Evolutionary conservation across 2,797 vertebrate species (phyloP).

Genomic region (Botia kubotai): DNA sequence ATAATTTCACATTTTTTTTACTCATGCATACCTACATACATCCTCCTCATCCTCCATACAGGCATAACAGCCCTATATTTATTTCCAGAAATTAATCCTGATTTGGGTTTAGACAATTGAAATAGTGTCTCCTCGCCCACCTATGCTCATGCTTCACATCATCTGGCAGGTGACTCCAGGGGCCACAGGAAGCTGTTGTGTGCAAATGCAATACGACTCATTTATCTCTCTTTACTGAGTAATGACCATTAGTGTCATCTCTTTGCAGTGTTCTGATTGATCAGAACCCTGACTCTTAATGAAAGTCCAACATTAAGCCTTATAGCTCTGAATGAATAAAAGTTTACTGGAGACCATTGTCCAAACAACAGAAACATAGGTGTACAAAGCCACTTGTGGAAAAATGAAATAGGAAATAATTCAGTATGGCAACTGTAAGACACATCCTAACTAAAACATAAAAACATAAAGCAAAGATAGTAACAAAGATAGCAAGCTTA

Average conservation of each 20-base stretch:
- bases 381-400: neutral
- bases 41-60: neutral
- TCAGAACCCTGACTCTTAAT: slow-evolving; percentile 16
- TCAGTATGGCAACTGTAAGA: neutral
- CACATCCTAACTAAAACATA: too few relatives aligned
- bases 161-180: neutral
- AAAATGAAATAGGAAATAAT: neutral
- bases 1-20: slow-evolving; percentile 11
- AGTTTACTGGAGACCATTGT: too few relatives aligned
- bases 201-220: neutral
- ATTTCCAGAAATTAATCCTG: slow-evolving; percentile 7
- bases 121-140: slow-evolving; percentile 20
- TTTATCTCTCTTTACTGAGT: slow-evolving; percentile 42
- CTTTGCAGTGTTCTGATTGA: slow-evolving; percentile 32
- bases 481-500: neutral
- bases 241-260: slow-evolving; percentile 38
- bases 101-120: slow-evolving; percentile 11
- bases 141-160: slow-evolving; percentile 14
- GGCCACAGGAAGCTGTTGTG: slow-evolving; percentile 2
- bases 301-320: neutral
- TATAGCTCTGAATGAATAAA: neutral
- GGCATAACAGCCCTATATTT: neutral
- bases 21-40: neutral
- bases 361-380: neutral
- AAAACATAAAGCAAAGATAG: neutral